Evolutionary conservation across 2,888 invertebrate species (phyloP).

Genomic region (Chirona hameri): DNA sequence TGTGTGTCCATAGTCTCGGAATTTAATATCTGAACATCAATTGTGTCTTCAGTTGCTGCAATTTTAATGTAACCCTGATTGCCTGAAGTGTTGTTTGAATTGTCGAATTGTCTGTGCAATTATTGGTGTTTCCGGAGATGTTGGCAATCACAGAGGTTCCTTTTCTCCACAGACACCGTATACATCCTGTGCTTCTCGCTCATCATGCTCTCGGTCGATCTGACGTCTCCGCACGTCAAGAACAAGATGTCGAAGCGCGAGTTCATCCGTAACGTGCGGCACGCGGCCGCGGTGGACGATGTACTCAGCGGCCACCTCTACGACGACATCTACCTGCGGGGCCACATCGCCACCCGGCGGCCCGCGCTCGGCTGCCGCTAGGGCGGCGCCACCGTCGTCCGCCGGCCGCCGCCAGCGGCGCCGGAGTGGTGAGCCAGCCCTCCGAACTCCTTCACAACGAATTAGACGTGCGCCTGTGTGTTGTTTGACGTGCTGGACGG

Average conservation of each 20-base stretch:
- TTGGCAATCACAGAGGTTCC: too few species aligned
- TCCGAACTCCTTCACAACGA: neutral
- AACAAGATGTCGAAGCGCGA: constrained; percentile 56
- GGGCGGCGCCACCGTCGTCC: neutral
- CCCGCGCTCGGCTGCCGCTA: constrained; percentile 6
- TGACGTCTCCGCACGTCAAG: constrained; percentile 52
- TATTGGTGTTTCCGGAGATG: too few species aligned
- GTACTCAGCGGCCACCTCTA: constrained; percentile 52
- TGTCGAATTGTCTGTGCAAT: too few species aligned
- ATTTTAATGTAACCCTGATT: too few species aligned
- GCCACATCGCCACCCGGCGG: constrained; percentile 48
- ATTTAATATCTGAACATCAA: too few species aligned
- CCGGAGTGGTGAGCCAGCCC: neutral
- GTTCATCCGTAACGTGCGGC: constrained; percentile 53
- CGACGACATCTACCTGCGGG: constrained; percentile 52
- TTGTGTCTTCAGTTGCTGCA: too few species aligned
- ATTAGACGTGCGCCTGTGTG: neutral
- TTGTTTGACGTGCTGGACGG: too few species aligned
- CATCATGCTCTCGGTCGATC: constrained; percentile 53
- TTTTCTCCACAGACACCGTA: constrained; percentile 47
- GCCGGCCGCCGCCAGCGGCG: neutral
- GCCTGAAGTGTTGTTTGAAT: too few species aligned
- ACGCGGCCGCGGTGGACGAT: constrained; percentile 46
- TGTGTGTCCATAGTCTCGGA: too few species aligned
- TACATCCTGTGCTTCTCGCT: constrained; percentile 52